A percentile compares a stretch with the other conserved stretches of the same genome.
These are phyloP conservation scores for Ceratosolen fusciceps DNA, from an alignment of 1,140 invertebrate genomes.

Conservation along the genomic window DNA sequence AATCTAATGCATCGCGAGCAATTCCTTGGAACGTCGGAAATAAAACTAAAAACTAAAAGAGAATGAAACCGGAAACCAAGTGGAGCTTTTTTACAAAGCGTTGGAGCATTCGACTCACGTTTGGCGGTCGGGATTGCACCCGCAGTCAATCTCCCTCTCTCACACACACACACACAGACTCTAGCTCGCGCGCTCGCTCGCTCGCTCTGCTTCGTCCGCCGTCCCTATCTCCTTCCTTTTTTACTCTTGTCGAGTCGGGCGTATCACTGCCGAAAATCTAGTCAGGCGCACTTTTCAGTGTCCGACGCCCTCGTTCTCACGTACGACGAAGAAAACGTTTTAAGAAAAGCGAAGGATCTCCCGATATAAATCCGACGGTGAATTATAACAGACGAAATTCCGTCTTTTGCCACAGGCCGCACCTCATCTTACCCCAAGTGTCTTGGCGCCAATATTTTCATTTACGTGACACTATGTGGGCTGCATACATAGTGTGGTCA, in stretches of 20 bases:
- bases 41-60: background rate
- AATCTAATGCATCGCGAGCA: conserved; percentile 19
- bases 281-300: background rate
- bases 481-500: background rate
- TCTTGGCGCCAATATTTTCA: conserved; percentile 44
- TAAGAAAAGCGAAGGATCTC: conserved; percentile 23
- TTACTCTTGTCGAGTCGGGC: background rate
- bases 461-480: conserved; percentile 21
- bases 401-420: background rate
- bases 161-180: background rate
- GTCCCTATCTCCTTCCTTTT: too few species aligned
- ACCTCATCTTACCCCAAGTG: background rate
- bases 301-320: background rate
- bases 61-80: conserved; percentile 40
- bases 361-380: conserved; percentile 3
- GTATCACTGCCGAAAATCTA: conserved; percentile 42
- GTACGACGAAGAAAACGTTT: background rate
- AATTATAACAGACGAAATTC: conserved; percentile 1
- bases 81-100: background rate
- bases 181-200: conserved; percentile 5
- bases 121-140: background rate
- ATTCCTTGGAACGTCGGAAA: background rate
- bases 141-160: conserved; percentile 22
- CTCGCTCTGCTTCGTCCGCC: too few species aligned
- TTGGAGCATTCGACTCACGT: conserved; percentile 35